Percentiles rank a stretch among this genome's conserved stretches.
Conservation (phyloP, 2,888 invertebrate species). For the Steinernema hermaphroditum region DNA sequence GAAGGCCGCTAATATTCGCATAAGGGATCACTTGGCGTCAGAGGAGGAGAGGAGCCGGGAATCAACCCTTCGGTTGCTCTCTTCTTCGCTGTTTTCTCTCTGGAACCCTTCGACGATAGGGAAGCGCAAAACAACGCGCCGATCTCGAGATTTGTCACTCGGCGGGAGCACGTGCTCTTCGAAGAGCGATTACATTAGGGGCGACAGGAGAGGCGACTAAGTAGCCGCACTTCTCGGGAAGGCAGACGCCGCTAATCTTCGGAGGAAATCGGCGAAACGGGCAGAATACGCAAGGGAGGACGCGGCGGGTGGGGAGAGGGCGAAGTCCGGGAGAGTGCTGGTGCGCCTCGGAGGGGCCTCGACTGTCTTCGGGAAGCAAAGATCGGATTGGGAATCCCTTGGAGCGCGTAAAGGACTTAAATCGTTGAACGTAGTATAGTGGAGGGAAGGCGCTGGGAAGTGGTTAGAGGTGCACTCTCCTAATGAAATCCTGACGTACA, state of each 20-base stretch:
- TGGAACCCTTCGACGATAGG: conserved; percentile 19
- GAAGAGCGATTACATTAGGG: background rate
- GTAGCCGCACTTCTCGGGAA: conserved; percentile 4
- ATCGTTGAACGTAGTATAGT: too few relatives aligned
- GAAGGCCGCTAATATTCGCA: conserved; percentile 54
- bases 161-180: conserved; percentile 11
- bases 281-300: too few relatives aligned
- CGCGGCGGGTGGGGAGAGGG: too few relatives aligned
- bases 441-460: too few relatives aligned
- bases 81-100: background rate
- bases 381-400: too few relatives aligned
- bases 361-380: too few relatives aligned
- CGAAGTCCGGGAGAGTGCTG: too few relatives aligned
- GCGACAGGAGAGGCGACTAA: conserved; percentile 8
- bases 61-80: background rate
- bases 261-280: conserved; percentile 21
- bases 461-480: too few relatives aligned
- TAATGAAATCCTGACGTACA: too few relatives aligned
- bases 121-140: background rate
- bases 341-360: too few relatives aligned
- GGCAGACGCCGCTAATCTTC: conserved; percentile 9
- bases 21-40: conserved; percentile 30
- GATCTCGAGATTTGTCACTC: conserved; percentile 27
- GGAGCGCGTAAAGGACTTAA: too few relatives aligned
- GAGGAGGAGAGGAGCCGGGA: conserved; percentile 6